Conservation (phyloP, 2,888 invertebrate genomes). For the Branchinecta sandiegonensis region DNA sequence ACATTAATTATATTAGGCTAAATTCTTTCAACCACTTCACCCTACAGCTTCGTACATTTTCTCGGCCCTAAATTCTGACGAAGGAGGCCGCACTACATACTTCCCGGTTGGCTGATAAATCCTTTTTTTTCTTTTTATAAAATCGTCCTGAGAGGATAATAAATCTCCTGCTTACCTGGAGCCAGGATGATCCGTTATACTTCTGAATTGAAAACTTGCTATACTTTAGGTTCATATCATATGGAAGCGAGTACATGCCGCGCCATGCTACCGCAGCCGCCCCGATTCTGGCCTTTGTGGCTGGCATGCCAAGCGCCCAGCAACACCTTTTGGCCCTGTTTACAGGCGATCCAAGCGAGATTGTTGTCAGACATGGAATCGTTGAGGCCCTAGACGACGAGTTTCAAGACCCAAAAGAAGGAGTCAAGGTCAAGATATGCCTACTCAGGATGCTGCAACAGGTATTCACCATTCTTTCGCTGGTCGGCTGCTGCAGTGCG, state of each 20-base stretch:
- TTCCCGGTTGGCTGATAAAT: too few species aligned
- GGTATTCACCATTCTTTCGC: conserved; percentile 21
- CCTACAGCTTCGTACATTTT: too few species aligned
- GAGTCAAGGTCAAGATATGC: conserved; percentile 27
- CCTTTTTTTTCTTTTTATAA: too few species aligned
- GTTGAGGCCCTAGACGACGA: conserved; percentile 68
- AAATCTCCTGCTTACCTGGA: too few species aligned
- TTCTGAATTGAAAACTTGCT: conserved; percentile 19
- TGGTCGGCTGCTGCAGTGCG: too few species aligned
- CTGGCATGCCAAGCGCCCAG: conserved; percentile 49
- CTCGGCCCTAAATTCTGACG: too few species aligned
- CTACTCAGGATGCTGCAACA: conserved; percentile 34
- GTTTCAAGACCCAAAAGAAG: conserved; percentile 29
- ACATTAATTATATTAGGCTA: too few species aligned
- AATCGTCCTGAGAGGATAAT: too few species aligned
- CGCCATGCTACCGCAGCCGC: conserved; percentile 52
- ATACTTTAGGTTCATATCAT: conserved; percentile 45
- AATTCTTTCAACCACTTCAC: too few species aligned
- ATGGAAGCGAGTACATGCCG: conserved; percentile 46
- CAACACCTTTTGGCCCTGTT: conserved; percentile 57
- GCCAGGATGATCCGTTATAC: neutral
- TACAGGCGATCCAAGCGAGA: conserved; percentile 45
- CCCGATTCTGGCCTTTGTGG: conserved; percentile 52
- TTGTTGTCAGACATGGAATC: conserved; percentile 59
- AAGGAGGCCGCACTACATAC: too few species aligned